These are phyloP conservation scores for Cylas formicarius DNA, from an alignment of 1,140 invertebrate species.

Conservation along the genomic window DNA sequence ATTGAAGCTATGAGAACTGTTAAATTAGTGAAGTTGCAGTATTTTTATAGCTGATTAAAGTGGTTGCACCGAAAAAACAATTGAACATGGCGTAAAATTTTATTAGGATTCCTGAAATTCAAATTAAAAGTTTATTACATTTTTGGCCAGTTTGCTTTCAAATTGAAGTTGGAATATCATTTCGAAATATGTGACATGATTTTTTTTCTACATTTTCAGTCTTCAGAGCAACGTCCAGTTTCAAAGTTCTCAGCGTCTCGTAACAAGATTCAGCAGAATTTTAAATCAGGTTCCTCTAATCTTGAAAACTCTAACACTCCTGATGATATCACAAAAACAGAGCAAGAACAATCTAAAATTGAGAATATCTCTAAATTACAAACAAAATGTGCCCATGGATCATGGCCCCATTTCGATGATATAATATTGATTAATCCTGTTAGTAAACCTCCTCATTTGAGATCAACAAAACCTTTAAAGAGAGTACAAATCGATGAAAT, in stretches of 20 bases:
- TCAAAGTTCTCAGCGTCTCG: slow-evolving; percentile 35
- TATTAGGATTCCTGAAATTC: too few species aligned
- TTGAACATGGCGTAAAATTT: too few species aligned
- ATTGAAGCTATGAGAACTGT: too few species aligned
- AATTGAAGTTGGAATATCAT: too few species aligned
- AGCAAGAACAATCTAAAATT: slow-evolving; percentile 14
- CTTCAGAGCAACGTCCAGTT: slow-evolving; percentile 25
- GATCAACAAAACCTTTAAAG: slow-evolving; percentile 34
- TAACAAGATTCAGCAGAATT: slow-evolving; percentile 16
- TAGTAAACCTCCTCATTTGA: slow-evolving; percentile 32
- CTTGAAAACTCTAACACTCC: slow-evolving; percentile 1
- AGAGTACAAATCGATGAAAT: slow-evolving; percentile 31
- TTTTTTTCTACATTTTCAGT: slow-evolving; percentile 5
- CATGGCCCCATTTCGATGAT: slow-evolving; percentile 21
- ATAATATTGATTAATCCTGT: slow-evolving; percentile 29
- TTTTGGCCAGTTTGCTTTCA: too few species aligned
- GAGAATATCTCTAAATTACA: slow-evolving; percentile 11
- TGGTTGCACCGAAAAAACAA: too few species aligned
- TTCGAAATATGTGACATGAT: too few species aligned
- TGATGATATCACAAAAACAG: neutral
- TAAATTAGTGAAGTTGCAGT: too few species aligned
- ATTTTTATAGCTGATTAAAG: too few species aligned
- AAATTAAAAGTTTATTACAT: too few species aligned
- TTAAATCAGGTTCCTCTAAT: slow-evolving; percentile 7
- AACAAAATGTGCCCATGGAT: too few species aligned